phyloP scores from a whole-genome alignment of 2,113 vertebrate genomes.

The Callospermophilus lateralis region DNA sequence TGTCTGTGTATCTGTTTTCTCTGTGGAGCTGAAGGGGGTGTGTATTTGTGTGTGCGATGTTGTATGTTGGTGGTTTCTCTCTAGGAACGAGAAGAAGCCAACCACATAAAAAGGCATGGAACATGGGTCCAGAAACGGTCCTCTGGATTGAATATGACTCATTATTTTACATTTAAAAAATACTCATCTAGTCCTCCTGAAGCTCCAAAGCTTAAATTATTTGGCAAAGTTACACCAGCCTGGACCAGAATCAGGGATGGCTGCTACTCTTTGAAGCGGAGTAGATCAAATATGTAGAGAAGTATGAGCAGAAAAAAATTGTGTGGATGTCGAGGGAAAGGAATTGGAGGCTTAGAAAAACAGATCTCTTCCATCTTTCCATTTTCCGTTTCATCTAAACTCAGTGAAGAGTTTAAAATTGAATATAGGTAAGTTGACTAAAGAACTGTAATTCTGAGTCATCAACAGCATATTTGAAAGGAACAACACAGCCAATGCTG shows the following conservation, averaged over 20 bases:
- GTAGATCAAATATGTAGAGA: not conserved
- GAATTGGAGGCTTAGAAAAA: not conserved
- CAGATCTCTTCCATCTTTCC: constrained; percentile 19
- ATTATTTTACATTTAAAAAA: constrained; percentile 39
- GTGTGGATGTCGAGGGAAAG: not conserved
- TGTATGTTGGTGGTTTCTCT: not conserved
- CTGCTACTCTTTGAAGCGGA: not conserved
- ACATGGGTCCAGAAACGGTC: not conserved
- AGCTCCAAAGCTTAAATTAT: not conserved
- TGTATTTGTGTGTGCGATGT: not conserved
- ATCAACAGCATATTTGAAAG: constrained; percentile 66
- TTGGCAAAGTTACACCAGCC: not conserved
- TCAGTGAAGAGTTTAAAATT: constrained; percentile 73
- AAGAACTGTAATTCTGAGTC: constrained; percentile 77
- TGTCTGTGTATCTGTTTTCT: not conserved
- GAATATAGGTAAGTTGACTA: constrained; percentile 73
- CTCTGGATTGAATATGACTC: constrained; percentile 36
- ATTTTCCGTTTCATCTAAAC: constrained; percentile 75
- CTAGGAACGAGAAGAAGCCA: not conserved
- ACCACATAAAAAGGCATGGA: not conserved
- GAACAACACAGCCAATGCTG: constrained; percentile 57
- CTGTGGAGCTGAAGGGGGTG: not conserved
- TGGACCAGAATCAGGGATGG: not conserved
- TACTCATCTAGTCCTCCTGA: not conserved
- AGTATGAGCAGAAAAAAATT: not conserved